phyloP scores from a whole-genome alignment of 2,888 invertebrate genomes.

The Yponomeuta malinellus region DNA sequence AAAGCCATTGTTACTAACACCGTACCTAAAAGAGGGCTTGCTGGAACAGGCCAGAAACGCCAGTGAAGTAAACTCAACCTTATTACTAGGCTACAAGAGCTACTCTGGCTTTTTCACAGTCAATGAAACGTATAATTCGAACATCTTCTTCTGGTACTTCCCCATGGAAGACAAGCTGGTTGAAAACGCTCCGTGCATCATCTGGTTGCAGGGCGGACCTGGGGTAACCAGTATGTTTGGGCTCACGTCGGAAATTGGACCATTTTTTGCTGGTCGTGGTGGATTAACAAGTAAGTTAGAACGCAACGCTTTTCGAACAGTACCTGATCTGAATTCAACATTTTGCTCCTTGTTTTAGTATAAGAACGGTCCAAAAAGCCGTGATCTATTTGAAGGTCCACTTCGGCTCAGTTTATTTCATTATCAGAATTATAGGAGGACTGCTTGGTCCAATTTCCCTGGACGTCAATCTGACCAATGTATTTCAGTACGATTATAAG shows the following conservation, averaged over 20 bases:
- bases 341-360: too few relatives aligned
- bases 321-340: background rate
- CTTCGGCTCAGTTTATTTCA: too few relatives aligned
- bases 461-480: too few relatives aligned
- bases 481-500: too few relatives aligned
- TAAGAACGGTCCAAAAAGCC: too few relatives aligned
- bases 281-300: slow-evolving; percentile 40
- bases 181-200: slow-evolving; percentile 77
- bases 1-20: slow-evolving; percentile 43
- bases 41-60: slow-evolving; percentile 38
- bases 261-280: slow-evolving; percentile 34
- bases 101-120: slow-evolving; percentile 78
- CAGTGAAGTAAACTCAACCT: slow-evolving; percentile 39
- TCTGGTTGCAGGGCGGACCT: slow-evolving; percentile 94
- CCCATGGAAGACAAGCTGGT: slow-evolving; percentile 64
- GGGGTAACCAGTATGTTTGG: slow-evolving; percentile 78
- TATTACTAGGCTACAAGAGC: slow-evolving; percentile 56
- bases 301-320: background rate
- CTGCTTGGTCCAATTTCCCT: too few relatives aligned
- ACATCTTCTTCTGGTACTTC: slow-evolving; percentile 91
- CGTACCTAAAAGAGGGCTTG: slow-evolving; percentile 39
- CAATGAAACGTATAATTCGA: slow-evolving; percentile 81
- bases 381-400: too few relatives aligned
- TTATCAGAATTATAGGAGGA: too few relatives aligned
- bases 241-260: slow-evolving; percentile 57